These are phyloP conservation scores for Alcedo atthis DNA, from an alignment of 2,797 vertebrate species.

Conservation along the genomic window DNA sequence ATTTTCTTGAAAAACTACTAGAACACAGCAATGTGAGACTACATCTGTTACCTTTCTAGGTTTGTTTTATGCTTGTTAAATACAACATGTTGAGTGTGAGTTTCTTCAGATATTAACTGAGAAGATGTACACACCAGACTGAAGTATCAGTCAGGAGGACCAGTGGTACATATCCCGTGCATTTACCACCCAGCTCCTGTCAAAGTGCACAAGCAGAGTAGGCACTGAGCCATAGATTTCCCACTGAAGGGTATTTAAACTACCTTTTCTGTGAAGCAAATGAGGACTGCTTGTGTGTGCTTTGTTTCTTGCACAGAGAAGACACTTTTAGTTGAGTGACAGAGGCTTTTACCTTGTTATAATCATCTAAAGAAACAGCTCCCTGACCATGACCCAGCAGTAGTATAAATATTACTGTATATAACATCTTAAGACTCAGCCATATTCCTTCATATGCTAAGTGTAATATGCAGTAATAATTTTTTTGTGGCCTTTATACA, in stretches of 20 bases:
- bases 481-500: neutral
- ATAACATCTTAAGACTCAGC: neutral
- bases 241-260: neutral
- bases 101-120: neutral
- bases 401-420: neutral
- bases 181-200: neutral
- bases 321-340: fast-evolving
- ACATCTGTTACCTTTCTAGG: neutral
- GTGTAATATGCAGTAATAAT: neutral
- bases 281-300: neutral
- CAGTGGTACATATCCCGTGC: neutral
- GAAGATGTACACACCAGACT: neutral
- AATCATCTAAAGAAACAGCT: neutral
- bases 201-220: fast-evolving
- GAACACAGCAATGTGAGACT: neutral
- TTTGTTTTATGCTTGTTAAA: neutral
- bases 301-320: neutral
- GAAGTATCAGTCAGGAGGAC: neutral
- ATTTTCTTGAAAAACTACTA: neutral
- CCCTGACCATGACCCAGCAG: neutral
- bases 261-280: neutral
- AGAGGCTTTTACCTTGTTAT: neutral
- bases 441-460: neutral
- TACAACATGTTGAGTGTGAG: neutral
- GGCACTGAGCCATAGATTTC: neutral